Conservation (phyloP, 2,113 vertebrate genomes). For the Grallaria varia region DNA sequence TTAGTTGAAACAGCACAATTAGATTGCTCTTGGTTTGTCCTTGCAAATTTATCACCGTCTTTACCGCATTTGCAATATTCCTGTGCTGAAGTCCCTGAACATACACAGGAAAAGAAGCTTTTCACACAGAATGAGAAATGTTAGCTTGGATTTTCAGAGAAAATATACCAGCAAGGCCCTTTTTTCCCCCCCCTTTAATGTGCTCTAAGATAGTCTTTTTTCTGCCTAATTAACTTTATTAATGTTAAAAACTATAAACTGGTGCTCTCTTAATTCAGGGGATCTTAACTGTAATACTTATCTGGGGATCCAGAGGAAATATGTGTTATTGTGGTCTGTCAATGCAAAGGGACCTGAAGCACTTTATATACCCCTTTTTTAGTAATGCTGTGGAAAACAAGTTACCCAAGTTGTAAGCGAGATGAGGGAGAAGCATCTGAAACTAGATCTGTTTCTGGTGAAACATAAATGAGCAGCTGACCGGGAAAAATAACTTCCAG, state of each 20-base stretch:
- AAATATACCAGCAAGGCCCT: not conserved
- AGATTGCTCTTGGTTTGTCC: conserved; percentile 22
- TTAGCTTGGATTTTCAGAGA: not conserved
- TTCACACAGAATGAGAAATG: not conserved
- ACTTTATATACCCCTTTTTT: not conserved
- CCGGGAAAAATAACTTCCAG: not conserved
- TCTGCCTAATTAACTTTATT: conserved; percentile 29
- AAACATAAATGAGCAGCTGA: not conserved
- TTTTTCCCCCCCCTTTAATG: not conserved
- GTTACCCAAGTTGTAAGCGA: not conserved
- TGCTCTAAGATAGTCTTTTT: not conserved
- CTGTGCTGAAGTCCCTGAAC: not conserved
- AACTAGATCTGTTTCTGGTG: not conserved
- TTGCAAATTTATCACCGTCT: not conserved
- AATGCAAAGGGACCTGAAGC: not conserved
- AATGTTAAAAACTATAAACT: conserved; percentile 1
- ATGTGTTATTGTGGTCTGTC: not conserved
- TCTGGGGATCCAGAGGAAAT: not conserved
- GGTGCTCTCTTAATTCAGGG: not conserved
- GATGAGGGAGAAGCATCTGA: not conserved
- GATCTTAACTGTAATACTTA: not conserved
- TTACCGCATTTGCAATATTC: not conserved
- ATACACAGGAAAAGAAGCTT: not conserved
- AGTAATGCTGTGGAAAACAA: not conserved
- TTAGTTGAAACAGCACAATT: not conserved